phyloP scores from a whole-genome alignment of 1,140 invertebrate genomes.

The Panonychus citri region DNA sequence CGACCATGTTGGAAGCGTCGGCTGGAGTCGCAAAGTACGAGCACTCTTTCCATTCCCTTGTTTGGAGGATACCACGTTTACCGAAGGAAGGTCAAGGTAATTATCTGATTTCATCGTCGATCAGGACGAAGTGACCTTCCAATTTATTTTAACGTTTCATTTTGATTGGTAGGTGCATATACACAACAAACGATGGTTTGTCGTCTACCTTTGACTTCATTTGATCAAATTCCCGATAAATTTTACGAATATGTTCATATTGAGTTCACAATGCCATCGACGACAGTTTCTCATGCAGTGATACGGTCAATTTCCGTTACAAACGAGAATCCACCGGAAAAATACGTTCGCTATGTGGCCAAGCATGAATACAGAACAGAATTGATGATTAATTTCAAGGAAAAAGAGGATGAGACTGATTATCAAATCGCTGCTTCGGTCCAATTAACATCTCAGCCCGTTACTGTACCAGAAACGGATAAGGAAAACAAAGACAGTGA shows the following conservation, averaged over 20 bases:
- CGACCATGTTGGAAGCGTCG: slow-evolving; percentile 75
- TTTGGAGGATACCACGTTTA: slow-evolving; percentile 86
- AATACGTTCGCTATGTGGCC: slow-evolving; percentile 91
- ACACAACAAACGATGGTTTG: slow-evolving; percentile 83
- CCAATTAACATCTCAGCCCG: slow-evolving; percentile 1
- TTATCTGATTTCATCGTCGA: too few relatives aligned
- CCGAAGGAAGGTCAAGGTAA: slow-evolving; percentile 91
- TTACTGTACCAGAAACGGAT: slow-evolving; percentile 5
- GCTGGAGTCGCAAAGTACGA: slow-evolving; percentile 98
- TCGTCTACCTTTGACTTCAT: slow-evolving; percentile 74
- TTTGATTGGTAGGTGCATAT: slow-evolving; percentile 53
- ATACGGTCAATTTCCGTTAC: slow-evolving; percentile 78
- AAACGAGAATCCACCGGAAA: slow-evolving; percentile 83
- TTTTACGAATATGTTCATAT: slow-evolving; percentile 66
- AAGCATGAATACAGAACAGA: slow-evolving; percentile 63
- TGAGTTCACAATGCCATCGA: slow-evolving; percentile 96
- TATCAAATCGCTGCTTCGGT: slow-evolving; percentile 4
- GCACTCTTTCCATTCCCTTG: slow-evolving; percentile 85
- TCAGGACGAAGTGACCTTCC: too few relatives aligned
- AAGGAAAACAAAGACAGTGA: slow-evolving; percentile 11
- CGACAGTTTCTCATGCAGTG: slow-evolving; percentile 86
- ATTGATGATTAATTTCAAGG: slow-evolving; percentile 9
- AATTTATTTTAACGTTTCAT: too few relatives aligned
- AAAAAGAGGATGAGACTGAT: slow-evolving; percentile 5
- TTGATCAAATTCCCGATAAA: slow-evolving; percentile 85